These are phyloP conservation scores for Heliocidaris tuberculata DNA, from an alignment of 35 echinoderm and acorn worm species.

Conservation along the genomic window DNA sequence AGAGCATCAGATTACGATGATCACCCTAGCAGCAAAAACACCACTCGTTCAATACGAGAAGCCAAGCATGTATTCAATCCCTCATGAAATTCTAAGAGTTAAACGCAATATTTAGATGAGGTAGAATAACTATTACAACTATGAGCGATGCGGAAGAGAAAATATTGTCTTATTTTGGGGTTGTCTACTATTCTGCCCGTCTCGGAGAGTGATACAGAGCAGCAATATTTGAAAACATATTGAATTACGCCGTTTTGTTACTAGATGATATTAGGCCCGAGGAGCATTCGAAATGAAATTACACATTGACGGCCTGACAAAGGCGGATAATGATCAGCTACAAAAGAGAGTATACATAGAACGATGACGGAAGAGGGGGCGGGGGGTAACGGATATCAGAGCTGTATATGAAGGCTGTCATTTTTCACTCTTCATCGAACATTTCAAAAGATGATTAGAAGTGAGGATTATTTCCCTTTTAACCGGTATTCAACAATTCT, in stretches of 20 bases:
- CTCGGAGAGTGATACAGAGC: not conserved
- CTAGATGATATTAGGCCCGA: not conserved
- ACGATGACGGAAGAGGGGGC: not conserved
- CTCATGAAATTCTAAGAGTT: not conserved
- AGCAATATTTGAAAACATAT: not conserved
- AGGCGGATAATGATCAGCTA: not conserved
- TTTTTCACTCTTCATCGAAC: no score
- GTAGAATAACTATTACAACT: not conserved
- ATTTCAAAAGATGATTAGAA: no score
- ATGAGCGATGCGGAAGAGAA: not conserved
- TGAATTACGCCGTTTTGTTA: not conserved
- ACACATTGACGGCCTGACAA: not conserved
- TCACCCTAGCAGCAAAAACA: not conserved
- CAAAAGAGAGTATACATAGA: not conserved
- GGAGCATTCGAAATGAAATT: slow-evolving; percentile 4
- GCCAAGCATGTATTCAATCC: not conserved
- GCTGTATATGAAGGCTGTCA: no score
- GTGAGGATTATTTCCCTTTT: no score
- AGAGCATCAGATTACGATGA: not conserved
- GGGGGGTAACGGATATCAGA: no score
- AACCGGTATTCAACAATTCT: no score
- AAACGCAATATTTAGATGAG: not conserved
- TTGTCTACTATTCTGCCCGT: not conserved
- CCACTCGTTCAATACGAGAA: not conserved
- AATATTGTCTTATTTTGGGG: not conserved